Evolutionary conservation across 2,113 vertebrate species (phyloP), one percentile per base, ranked within the genome.

Genomic region (Eurystomus gularis): DNA sequence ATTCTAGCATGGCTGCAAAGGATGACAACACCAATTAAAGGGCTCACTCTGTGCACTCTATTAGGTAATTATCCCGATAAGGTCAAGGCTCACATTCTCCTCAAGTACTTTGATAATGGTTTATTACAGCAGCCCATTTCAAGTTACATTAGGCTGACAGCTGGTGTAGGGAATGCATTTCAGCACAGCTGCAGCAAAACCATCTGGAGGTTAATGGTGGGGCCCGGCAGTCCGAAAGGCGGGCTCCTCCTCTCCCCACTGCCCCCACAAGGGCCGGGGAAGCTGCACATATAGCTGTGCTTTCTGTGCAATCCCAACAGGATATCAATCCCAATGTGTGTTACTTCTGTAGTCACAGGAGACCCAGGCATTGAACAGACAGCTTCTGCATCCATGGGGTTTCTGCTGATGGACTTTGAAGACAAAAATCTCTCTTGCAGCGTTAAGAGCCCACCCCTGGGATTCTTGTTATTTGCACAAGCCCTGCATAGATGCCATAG

Each of bases 21-120:
- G 81, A 92, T 91, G 90, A 93, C 94, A 96, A 76, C 57, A 94
- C 40, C 94, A 97, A 96, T 96, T 97, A 96, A 92, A 58, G 73
- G 91, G 86, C 94, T 95, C 81, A 57, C 71, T 97, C 90, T 76
- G 17, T 73, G 95, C 86, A 86, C 91, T 94, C 90, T 72, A 71
- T 92, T 77, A 96, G 95, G 79, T 96, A 96, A 96, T 97, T 96
- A 97, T 70, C 91, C 93, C 93, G 94, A 94, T 95, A 96, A 96
- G 94, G 96, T 96, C 95, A 96, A 87, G 90, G 93, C 90, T 97
- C 97, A 82, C 81, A 91, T 95, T 96, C 83, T 97, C 77, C 93
- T 92, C 95, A 90, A 95, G 93, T 95, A 88, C 90, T 96, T 85
- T 90, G 83, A 91, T 95, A 95, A 95, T 88, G 77, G 95, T 91